These are phyloP conservation scores for Macrotrachela quadricornifera DNA, from an alignment of 1,140 invertebrate genomes.

Conservation along the genomic window DNA sequence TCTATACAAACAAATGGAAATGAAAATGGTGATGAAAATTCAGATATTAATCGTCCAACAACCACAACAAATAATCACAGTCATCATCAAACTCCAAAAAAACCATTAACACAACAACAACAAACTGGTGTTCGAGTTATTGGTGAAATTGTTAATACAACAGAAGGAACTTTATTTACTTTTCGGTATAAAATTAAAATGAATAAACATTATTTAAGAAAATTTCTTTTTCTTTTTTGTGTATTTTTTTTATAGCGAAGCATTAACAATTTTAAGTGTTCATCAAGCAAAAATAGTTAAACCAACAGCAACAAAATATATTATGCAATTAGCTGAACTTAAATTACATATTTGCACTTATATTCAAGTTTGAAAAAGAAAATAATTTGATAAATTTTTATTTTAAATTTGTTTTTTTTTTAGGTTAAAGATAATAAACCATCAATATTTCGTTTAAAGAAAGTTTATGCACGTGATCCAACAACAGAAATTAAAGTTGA, in stretches of 20 bases:
- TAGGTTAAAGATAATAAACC: constrained; percentile 6
- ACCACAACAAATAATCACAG: neutral
- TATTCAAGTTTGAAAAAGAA: no score
- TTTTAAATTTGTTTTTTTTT: constrained; percentile 15
- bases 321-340: neutral
- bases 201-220: no score
- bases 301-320: constrained; percentile 32
- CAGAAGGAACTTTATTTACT: neutral
- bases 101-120: neutral
- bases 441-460: neutral
- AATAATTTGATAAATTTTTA: neutral
- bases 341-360: no score
- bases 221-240: no score
- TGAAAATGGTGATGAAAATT: no score
- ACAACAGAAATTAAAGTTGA: neutral
- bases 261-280: constrained; percentile 30
- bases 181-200: neutral
- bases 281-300: constrained; percentile 28
- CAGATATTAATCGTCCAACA: neutral
- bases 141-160: neutral
- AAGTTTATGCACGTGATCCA: neutral
- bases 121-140: neutral
- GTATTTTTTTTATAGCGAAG: constrained; percentile 20
- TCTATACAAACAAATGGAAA: no score
- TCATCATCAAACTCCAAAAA: neutral